A percentile compares a stretch with the other conserved stretches of the same genome.
Conservation (phyloP, 2,888 invertebrate species). For the Polyommatus iphigenia region DNA sequence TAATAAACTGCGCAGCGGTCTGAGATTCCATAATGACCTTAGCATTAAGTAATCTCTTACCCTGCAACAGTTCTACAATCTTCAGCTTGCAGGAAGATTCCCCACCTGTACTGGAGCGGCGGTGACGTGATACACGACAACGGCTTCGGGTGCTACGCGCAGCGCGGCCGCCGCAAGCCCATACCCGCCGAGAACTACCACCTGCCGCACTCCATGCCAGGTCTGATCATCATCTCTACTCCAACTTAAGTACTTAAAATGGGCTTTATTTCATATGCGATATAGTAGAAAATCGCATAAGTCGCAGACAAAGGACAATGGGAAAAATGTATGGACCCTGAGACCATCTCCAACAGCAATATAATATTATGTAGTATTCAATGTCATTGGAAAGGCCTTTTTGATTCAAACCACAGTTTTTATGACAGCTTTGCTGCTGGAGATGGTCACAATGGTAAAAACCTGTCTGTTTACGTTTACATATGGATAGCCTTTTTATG, state of each 20-base stretch:
- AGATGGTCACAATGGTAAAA: no score
- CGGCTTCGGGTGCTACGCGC: constrained; percentile 67
- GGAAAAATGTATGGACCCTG: no score
- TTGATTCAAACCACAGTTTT: no score
- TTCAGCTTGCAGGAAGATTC: constrained; percentile 56
- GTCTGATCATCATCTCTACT: constrained; percentile 42
- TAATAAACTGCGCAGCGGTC: not conserved
- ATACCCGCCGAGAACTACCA: constrained; percentile 67
- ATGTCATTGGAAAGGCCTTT: no score
- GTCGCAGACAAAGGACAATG: no score
- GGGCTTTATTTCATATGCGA: no score
- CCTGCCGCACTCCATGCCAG: constrained; percentile 69
- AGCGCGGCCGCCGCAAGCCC: constrained; percentile 53
- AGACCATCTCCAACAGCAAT: no score
- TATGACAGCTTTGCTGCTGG: no score
- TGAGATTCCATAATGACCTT: not conserved
- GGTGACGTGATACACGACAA: constrained; percentile 64
- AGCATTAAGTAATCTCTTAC: not conserved
- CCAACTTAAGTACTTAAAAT: no score
- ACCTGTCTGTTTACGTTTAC: no score
- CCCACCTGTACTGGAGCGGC: constrained; percentile 62
- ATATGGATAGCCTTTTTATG: no score
- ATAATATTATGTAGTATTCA: no score
- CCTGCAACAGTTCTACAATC: not conserved
- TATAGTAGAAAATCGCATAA: not conserved